Conservation (phyloP, 2,797 vertebrate genomes). For the Chelon auratus region DNA sequence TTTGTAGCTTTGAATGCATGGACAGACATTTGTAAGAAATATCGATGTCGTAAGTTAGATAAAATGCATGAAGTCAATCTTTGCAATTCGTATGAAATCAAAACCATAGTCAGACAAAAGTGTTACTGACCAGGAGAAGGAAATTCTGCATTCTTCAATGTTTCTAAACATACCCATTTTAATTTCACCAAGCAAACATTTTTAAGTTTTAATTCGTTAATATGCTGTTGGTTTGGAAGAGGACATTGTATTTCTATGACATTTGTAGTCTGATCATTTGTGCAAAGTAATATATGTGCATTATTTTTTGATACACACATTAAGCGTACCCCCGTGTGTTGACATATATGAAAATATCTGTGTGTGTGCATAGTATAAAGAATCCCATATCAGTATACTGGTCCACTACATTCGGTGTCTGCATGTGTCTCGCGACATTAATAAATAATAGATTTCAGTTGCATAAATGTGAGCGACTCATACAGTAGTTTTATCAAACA, state of each 20-base stretch:
- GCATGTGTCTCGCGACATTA: background rate
- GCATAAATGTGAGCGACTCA: constrained; percentile 2
- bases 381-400: background rate
- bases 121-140: background rate
- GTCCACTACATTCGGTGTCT: background rate
- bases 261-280: constrained; percentile 15
- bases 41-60: too few relatives aligned
- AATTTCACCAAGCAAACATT: constrained; percentile 1
- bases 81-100: background rate
- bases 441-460: background rate
- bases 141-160: constrained; percentile 5
- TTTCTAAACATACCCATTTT: background rate
- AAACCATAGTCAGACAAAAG: background rate
- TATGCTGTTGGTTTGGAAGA: constrained; percentile 15
- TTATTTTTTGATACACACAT: background rate
- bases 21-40: background rate
- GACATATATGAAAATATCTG: background rate
- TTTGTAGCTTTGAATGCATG: constrained; percentile 24
- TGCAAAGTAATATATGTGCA: background rate
- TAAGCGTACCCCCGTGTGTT: background rate
- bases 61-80: background rate
- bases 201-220: constrained; percentile 2
- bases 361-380: background rate
- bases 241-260: constrained; percentile 22
- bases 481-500: background rate